A percentile compares a stretch with the other conserved stretches of the same genome.
phyloP scores from a whole-genome alignment of 1,140 invertebrate genomes.

The Potamilus streckersoni region DNA sequence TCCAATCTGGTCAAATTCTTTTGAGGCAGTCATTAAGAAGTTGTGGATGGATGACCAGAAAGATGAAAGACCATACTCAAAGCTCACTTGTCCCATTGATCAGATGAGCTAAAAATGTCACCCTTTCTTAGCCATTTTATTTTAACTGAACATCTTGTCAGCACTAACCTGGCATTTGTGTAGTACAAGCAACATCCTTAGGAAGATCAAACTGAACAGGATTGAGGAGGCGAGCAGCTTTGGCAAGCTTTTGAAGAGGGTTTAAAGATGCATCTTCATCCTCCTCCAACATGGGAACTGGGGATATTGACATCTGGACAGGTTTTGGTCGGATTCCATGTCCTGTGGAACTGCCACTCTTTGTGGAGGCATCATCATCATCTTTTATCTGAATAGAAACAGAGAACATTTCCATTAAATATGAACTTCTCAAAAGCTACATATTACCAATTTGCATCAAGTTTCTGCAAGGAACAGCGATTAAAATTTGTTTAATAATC shows the following conservation, averaged over 20 bases:
- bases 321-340: constrained; percentile 21
- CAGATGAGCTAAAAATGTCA: background rate
- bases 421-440: too few relatives aligned
- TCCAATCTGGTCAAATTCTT: too few relatives aligned
- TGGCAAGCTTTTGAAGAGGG: constrained; percentile 79
- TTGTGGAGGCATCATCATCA: constrained; percentile 43
- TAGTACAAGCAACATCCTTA: constrained; percentile 80
- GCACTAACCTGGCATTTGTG: constrained; percentile 81
- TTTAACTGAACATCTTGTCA: background rate
- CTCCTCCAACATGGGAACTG: constrained; percentile 31
- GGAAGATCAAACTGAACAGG: constrained; percentile 90
- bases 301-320: constrained; percentile 18
- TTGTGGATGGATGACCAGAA: too few relatives aligned
- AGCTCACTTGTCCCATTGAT: too few relatives aligned
- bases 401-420: too few relatives aligned
- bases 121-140: background rate
- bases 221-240: constrained; percentile 85
- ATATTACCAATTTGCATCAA: too few relatives aligned
- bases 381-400: constrained; percentile 25
- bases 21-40: too few relatives aligned
- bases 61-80: too few relatives aligned
- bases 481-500: too few relatives aligned
- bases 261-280: constrained; percentile 40
- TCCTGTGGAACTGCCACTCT: constrained; percentile 38
- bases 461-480: too few relatives aligned